Evolutionary conservation across 2,888 invertebrate genomes (phyloP), one percentile per base, ranked within the genome.

Genomic region (Synanthedon myopaeformis): DNA sequence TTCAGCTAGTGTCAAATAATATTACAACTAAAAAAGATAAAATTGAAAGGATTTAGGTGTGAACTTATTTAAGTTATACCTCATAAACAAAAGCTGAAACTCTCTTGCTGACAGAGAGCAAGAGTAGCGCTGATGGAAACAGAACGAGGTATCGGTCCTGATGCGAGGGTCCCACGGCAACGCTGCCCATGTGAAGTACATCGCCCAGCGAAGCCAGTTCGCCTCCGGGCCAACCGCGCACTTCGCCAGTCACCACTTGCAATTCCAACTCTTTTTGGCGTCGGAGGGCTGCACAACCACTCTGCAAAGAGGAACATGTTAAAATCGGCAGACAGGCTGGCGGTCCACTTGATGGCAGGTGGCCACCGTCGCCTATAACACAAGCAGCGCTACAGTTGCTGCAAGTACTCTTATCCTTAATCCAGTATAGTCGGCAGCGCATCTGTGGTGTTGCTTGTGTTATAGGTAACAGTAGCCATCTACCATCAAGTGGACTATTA

Each of bases 41-140:
- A 52, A 17, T 41, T 23, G 4, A 23, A 23, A 23, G 4, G 19
- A 19, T 3, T 19, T 3, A 19, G 19, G 6, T 28, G 6, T 8
- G 6, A 49, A 17, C 41, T 17, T n/a, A 51, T 42, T 23, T 65
- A 66, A 75, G 28, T 28, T 0, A 0, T 81, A 96, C 96, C 92
- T 97, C 97, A 80, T 96, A 98, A 61, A 96, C 95, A 82, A 98
- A 98, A 54, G 96, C 96, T 71, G 96, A 97, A 81, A 97, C 93
- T 63, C 97, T 90, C 61, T 95, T 93, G 79, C 96, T 96, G 58
- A 97, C 96, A 56, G 96, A 95, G 57, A 99, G 88, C 65, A 98
- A 92, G 49, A 99, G 90, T 56, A 99, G 86, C 0, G 95, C 94
- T 54, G 94, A 91, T 1, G 97, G 94, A 79, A 99, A 98, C 3